phyloP scores from a whole-genome alignment of 30 jellyfish, hydroid and myxozoan genomes.

The Turritopsis rubra region DNA sequence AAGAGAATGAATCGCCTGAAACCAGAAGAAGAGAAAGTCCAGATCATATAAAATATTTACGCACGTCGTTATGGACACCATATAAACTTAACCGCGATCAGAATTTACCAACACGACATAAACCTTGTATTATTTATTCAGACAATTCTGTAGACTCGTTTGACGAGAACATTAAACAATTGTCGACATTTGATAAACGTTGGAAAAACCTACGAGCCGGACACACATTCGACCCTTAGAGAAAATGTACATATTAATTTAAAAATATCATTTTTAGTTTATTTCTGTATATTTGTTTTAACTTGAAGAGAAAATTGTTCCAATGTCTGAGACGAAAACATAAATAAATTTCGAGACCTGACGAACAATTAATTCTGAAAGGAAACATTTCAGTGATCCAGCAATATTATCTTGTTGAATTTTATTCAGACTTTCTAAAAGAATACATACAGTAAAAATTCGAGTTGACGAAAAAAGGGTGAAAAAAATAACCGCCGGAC shows the following conservation, averaged over 20 bases:
- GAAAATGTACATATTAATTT: too few relatives aligned
- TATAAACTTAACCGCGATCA: background rate
- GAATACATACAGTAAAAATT: too few relatives aligned
- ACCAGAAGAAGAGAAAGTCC: background rate
- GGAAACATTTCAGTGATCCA: too few relatives aligned
- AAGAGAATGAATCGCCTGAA: background rate
- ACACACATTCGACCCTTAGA: background rate
- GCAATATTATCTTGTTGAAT: too few relatives aligned
- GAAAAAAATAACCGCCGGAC: background rate
- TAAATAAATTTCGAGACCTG: too few relatives aligned
- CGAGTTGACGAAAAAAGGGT: too few relatives aligned
- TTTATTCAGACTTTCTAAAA: too few relatives aligned
- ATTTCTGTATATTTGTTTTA: background rate
- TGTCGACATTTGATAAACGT: background rate
- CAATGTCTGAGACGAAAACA: too few relatives aligned
- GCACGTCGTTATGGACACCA: conserved; percentile 5
- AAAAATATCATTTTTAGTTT: background rate
- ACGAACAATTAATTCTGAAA: too few relatives aligned
- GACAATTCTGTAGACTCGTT: background rate
- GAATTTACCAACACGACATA: background rate
- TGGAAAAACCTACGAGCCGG: background rate
- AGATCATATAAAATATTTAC: background rate
- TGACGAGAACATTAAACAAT: background rate
- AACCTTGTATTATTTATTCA: background rate
- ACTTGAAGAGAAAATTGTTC: background rate